Evolutionary conservation across 2,888 invertebrate genomes (phyloP).

Genomic region (Romanomermis culicivorax): DNA sequence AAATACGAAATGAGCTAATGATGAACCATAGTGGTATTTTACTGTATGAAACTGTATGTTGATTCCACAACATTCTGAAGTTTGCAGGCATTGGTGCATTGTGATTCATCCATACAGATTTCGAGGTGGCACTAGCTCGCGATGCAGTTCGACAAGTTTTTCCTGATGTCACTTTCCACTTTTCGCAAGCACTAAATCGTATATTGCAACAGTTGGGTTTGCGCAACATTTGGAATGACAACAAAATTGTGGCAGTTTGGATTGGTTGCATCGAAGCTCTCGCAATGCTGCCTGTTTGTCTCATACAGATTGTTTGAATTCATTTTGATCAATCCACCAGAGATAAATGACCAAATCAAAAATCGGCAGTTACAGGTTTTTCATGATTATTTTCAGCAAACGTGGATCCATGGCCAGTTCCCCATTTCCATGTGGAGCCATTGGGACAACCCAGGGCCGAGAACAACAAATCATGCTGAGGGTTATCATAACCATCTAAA

Average conservation of each 20-base stretch:
- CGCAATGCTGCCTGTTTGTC: not conserved
- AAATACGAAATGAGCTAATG: not conserved
- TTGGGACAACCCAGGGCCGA: no score
- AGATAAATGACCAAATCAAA: no score
- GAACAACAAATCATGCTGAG: no score
- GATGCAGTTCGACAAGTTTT: not conserved
- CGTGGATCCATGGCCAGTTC: no score
- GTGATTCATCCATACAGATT: not conserved
- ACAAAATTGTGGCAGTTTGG: not conserved
- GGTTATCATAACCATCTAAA: no score
- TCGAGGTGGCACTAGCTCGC: not conserved
- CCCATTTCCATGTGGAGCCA: no score
- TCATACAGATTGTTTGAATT: no score
- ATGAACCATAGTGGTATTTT: not conserved
- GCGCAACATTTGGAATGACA: not conserved
- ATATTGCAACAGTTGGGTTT: not conserved
- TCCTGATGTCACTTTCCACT: not conserved
- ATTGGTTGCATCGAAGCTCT: not conserved
- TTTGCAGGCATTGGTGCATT: not conserved
- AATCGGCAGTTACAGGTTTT: no score
- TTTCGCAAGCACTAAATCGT: no score
- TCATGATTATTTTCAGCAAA: no score
- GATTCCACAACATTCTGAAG: not conserved
- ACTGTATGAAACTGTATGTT: no score
- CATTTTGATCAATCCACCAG: no score